Evolutionary conservation across 2,797 vertebrate species (phyloP), one percentile per base, ranked within the genome.

Genomic region (Sardinella longiceps): DNA sequence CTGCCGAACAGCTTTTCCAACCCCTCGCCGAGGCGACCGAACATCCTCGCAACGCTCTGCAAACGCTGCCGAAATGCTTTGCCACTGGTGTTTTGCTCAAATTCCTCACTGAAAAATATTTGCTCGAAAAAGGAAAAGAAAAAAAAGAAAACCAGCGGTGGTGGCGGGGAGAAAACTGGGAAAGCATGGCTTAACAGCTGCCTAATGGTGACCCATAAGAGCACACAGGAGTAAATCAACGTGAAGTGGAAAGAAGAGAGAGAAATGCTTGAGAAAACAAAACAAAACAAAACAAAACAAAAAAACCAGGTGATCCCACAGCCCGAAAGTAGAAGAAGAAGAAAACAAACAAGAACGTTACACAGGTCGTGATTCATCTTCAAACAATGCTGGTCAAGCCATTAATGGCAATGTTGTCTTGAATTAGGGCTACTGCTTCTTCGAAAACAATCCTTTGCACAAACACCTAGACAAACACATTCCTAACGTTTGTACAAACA

Each of bases 1-100:
- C 88, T 87, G 85, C 81, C 66, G 82, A 88, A 88, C 43, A 88
- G 86, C 88, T 87, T 88, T 87, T 80, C 86, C 66, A 74, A 85
- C 46, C 43, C 84, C 83, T 81, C 82, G 80, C 81, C 86, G 66
- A 23, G 74, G 80, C 74, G 15, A 81, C 80, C 63, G 9, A 85
- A 87, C 45, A 58, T 80, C 10, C 56, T 45, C 46, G 37, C 81
- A 82, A 80, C 50, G 25, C 60, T 85, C 66, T 10, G 5, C 30
- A 48, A 85, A 87, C 50, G 18, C 80, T 56, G 39, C 80, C 53
- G 28, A 53, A 84, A 85, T 37, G 18, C 83, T 86, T 10, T 51
- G 25, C n/a, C 7, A 43, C 28, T 39, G 10, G 81, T 85, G 84
- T 80, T 82, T 80, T 80, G 53, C 23, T 80, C 28, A 45, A 23